Evolutionary conservation across 2,113 vertebrate genomes (phyloP).

Genomic region (Campylomormyrus numenius): DNA sequence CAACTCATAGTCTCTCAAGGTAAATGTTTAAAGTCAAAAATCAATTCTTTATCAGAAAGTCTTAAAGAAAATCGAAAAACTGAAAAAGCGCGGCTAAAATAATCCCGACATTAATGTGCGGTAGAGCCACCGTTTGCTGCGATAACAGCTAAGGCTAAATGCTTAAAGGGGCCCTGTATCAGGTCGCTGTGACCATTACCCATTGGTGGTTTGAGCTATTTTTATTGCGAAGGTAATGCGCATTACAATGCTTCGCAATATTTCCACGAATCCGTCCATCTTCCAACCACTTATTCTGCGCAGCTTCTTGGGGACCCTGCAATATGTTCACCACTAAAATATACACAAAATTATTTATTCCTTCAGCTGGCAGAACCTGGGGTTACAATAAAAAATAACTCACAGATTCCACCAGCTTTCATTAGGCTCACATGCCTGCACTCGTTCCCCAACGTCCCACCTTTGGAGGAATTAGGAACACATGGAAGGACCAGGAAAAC

Average conservation of each 20-base stretch:
- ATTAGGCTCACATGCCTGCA: not conserved
- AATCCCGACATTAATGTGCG: no score
- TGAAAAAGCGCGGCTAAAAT: no score
- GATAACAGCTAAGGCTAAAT: not conserved
- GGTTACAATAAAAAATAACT: not conserved
- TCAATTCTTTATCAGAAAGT: not conserved
- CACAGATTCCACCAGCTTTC: not conserved
- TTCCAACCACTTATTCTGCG: not conserved
- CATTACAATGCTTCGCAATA: not conserved
- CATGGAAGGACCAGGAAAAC: not conserved
- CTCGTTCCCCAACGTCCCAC: not conserved
- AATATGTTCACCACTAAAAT: not conserved
- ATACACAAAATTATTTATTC: not conserved
- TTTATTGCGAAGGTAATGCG: not conserved
- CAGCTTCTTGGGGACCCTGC: not conserved
- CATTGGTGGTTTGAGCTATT: not conserved
- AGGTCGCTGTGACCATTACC: not conserved
- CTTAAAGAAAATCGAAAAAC: not conserved
- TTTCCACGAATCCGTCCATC: not conserved
- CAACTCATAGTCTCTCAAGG: no score
- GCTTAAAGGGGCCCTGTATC: not conserved
- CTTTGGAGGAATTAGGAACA: constrained; percentile 7
- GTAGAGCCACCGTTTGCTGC: not conserved
- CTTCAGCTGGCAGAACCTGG: not conserved
- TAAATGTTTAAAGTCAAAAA: no score